Conservation (phyloP, 2,797 vertebrate species). For the Crenichthys baileyi region DNA sequence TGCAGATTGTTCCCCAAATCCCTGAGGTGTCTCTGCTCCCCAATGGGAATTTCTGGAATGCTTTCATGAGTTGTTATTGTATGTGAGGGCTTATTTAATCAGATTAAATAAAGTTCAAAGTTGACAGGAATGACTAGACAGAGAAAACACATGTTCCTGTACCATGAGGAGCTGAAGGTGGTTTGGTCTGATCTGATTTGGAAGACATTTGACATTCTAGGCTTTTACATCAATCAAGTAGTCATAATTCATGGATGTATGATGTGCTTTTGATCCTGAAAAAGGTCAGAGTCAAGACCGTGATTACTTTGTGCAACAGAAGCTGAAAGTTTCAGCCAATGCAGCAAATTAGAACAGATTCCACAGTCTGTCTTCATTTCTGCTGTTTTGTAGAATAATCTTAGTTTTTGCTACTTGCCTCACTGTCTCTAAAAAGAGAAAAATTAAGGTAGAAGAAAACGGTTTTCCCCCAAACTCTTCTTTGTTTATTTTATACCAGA, state of each 20-base stretch:
- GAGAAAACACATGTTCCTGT: background rate
- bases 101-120: constrained; percentile 1
- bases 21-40: background rate
- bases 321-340: background rate
- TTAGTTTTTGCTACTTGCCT: background rate
- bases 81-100: background rate
- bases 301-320: background rate
- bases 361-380: background rate
- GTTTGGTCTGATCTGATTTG: background rate
- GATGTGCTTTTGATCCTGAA: background rate
- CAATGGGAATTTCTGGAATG: background rate
- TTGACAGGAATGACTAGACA: background rate
- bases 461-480: background rate
- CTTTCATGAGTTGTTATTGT: constrained; percentile 8
- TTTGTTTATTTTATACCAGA: background rate
- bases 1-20: background rate
- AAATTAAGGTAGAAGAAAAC: background rate
- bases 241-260: background rate
- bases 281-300: background rate
- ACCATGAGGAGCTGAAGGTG: background rate
- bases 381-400: background rate
- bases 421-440: background rate
- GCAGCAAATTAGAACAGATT: background rate
- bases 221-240: background rate
- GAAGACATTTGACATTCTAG: background rate